Base-by-base conservation (phyloP, 2,113 vertebrate species). In the Apteryx owenii region DNA sequence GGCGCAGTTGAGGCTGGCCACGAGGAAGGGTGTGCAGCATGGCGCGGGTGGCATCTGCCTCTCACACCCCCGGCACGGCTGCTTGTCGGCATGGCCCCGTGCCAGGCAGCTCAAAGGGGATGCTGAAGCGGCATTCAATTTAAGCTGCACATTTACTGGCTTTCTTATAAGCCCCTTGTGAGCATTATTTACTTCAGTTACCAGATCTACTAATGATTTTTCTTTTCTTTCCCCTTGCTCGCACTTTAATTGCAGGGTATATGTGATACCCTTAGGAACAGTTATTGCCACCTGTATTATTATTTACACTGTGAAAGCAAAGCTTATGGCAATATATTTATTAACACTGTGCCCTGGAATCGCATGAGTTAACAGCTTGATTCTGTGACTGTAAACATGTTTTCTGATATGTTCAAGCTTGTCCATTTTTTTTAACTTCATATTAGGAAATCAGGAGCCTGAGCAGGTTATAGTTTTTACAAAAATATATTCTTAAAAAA, bases 321-420 rank as follows among this genome's bases (percentile, higher is more conserved):
- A 98, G 97, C 96, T 97, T 97, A 95, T 97, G 97, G 97, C 97
- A 98, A 96, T 98, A 97, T 98, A 98, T 98, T 98, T 98, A 97
- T 98, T 98, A 98, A 95, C 96, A 97, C 51, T 38, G 80, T 96
- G 96, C 95, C 94, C 96, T 95, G 95, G 96, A 97, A 98, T 92
- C 95, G 95, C 90, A 94, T 36, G 88, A 96, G 96, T 98, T 98
- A 97, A 95, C 97, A 97, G 96, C 95, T 98, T 97, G 98, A 98
- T 97, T 97, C 96, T 96, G 90, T 92, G 87, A 92, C 90, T 98
- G 96, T 96, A 97, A 96, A 81, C 94, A 97, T 92, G 95, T 98
- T 97, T 97, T 91, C 82, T 71, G 90, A 90, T 89, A 97, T 56
- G 77, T 85, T 95, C 70, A 78, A 97, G 86, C 81, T 94, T 69